A percentile compares a stretch with the other conserved stretches of the same genome.
Conservation (phyloP, 1,140 invertebrate species). For the Centruroides sculpturatus region DNA sequence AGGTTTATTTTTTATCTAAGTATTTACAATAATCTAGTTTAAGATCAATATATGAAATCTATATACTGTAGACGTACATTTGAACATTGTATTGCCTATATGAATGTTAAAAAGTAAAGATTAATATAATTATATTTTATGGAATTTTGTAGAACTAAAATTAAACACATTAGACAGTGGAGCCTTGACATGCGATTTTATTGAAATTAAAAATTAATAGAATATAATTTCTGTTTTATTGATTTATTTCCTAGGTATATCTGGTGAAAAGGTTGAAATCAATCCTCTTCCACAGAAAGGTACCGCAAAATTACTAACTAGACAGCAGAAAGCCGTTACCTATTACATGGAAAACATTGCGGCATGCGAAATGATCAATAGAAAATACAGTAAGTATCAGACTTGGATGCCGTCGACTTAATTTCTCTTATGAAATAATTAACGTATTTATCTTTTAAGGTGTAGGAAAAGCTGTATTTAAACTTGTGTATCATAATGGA, state of each 20-base stretch:
- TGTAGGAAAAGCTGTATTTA: constrained; percentile 27
- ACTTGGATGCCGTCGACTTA: background rate
- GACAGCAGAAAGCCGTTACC: constrained; percentile 48
- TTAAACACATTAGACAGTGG: too few species aligned
- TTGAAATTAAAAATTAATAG: background rate
- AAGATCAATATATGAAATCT: too few species aligned
- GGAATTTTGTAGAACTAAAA: too few species aligned
- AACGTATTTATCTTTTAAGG: constrained; percentile 3
- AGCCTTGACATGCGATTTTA: too few species aligned
- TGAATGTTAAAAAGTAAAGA: too few species aligned
- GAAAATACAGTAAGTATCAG: constrained; percentile 21
- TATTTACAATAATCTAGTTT: too few species aligned
- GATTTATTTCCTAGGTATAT: constrained; percentile 42
- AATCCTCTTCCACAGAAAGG: constrained; percentile 55
- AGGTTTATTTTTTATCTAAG: too few species aligned
- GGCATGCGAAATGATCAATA: constrained; percentile 62
- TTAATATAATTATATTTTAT: too few species aligned
- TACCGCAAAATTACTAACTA: constrained; percentile 48
- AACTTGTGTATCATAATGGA: constrained; percentile 31
- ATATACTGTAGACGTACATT: too few species aligned
- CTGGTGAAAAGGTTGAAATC: constrained; percentile 80
- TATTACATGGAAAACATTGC: constrained; percentile 72
- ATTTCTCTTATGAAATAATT: background rate
- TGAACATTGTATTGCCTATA: too few species aligned
- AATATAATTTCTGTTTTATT: background rate